Base-by-base conservation (phyloP, 2,888 invertebrate genomes). In the Exocentrus adspersus region DNA sequence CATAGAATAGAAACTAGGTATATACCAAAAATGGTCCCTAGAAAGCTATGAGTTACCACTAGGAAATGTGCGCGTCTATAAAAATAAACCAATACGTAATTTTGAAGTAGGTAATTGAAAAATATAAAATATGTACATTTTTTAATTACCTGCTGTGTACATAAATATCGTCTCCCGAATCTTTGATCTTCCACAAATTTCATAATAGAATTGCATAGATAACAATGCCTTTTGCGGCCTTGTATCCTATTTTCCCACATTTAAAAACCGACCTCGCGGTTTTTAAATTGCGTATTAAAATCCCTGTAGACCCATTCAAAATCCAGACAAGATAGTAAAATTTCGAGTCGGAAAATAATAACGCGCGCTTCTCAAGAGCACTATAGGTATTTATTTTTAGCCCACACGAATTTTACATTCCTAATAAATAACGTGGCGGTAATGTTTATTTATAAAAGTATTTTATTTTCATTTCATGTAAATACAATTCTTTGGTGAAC, bases 401-500 rank as follows among this genome's bases (percentile, higher is more conserved):
- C 53, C 17, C 41, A 21, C 14, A 52, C 37, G 37, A 37, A 37
- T 41, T 37, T 53, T 53, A 53, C 53, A 53, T 53, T 53, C 53
- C 53, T 53, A 53, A 53, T 53, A 53, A 53, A 53, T 53, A 53
- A 53, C 53, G 53, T 24, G 41, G 53, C 53, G 4, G 16, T 32
- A 14, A 42, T 53, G 53, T 53, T 53, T 53, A 53, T 53, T 53
- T 53, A 41, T 53, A 53, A 53, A 53, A n/a, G 41, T 48, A 37
- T 42, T 20, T 53, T 53, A 53, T 53, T 53, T 53, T 53, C 42
- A 53, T 42, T 41, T 53, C 20, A 14, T 37, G 53, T 24, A 24
- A 24, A 24, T 24, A 7, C 7, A 24, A 24, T 24, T 24, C 24
- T 7, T 24, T 24, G 24, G 24, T 24, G 24, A 24, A 24, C 7